Base-by-base conservation (phyloP, 2,888 invertebrate species). In the Caradrina kadenii region DNA sequence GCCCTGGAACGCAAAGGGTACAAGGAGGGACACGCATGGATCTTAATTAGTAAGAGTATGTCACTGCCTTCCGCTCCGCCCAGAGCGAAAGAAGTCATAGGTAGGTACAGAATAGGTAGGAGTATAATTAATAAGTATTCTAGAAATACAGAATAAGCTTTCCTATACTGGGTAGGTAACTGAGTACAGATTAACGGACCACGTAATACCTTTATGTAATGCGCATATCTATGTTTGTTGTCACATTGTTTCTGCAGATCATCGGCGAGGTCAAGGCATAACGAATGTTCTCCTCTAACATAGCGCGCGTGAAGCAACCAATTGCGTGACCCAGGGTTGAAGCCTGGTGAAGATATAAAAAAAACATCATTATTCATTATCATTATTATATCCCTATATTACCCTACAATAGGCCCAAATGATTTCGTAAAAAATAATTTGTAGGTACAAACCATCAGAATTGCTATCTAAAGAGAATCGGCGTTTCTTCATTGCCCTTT, bases 281-380 rank as follows among this genome's bases (percentile, higher is more conserved):
- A 69, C 0, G 90, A 86, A 76, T 95, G 94, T 79, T 96, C 95
- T 10, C 96, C 95, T 61, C 96, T 87, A 11, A 96, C 95, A 77
- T 94, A 96, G 2, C 94, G 92, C 2, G 94, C 91, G 55, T 96
- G 93, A 1, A 96, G 86, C n/a, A 96, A 80, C 96, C 96, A 96
- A 76, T 93, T 94, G 22, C 89, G 86, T 15, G 94, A 92, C 0
- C 93, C 91, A 1, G 78, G 81, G 10, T 78, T 80, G 49, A 92
- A 89, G 7, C 90, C 95, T 94, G 75, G 7, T 79, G 80, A 72
- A 39, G 52, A 48, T 0, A 45, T 26, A 17, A 8, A n/a, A 21
- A 8, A 69, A 17, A 4, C 15, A 21, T 21, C 7, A 42, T 2
- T 13, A 31, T 6, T n/a, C n/a, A n/a, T n/a, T n/a, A n/a, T n/a